These are phyloP conservation scores for Nasonia longicornis DNA, from an alignment of 1,140 invertebrate species.

Conservation along the genomic window DNA sequence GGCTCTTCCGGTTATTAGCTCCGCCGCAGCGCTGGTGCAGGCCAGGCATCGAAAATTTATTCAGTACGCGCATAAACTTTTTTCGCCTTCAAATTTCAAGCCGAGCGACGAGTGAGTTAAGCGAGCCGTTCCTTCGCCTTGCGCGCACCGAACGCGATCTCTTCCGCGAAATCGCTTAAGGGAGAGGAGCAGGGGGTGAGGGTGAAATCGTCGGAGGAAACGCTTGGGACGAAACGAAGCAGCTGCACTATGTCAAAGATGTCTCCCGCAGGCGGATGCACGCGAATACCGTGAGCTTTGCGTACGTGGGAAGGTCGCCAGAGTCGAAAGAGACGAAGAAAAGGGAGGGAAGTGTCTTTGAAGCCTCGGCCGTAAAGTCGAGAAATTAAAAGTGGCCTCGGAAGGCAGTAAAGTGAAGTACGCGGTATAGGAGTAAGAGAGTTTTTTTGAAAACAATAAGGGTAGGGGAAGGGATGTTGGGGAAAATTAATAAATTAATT, in stretches of 20 bases:
- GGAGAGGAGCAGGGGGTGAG: conserved; percentile 35
- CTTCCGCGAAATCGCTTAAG: conserved; percentile 9
- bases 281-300: conserved; percentile 24
- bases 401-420: not conserved
- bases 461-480: too few relatives aligned
- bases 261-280: conserved; percentile 27
- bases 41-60: conserved; percentile 31
- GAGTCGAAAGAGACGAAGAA: not conserved
- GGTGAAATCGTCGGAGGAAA: conserved; percentile 24
- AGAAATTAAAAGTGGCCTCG: conserved; percentile 29
- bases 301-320: not conserved
- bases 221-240: conserved; percentile 29
- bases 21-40: not conserved
- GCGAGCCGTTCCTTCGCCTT: not conserved
- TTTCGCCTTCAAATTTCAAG: conserved; percentile 25
- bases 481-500: too few relatives aligned
- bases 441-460: too few relatives aligned
- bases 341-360: conserved; percentile 14
- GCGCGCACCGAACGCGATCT: too few relatives aligned
- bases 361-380: conserved; percentile 23
- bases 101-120: conserved; percentile 16
- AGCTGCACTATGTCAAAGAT: conserved; percentile 39
- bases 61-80: conserved; percentile 36
- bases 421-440: too few relatives aligned
- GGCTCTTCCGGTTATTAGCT: conserved; percentile 31